Evolutionary conservation across 2,113 vertebrate species (phyloP).

Genomic region (Chionis minor): DNA sequence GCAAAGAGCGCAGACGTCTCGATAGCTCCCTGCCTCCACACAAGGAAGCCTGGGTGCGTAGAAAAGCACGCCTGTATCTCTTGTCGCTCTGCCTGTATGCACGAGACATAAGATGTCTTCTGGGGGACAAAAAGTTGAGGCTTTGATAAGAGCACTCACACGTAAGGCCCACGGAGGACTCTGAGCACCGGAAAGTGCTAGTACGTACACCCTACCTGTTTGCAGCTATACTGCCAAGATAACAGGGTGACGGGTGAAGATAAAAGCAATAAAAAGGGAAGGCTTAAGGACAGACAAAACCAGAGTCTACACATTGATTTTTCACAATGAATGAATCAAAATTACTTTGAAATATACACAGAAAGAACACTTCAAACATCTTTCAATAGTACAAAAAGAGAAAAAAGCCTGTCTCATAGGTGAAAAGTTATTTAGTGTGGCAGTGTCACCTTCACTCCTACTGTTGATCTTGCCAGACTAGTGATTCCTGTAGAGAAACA

Average conservation of each 20-base stretch:
- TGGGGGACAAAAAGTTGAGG: neutral
- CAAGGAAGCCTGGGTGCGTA: neutral
- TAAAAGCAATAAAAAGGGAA: conserved; percentile 38
- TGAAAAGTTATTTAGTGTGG: conserved; percentile 32
- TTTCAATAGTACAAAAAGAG: neutral
- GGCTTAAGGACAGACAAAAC: neutral
- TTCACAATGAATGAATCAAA: conserved; percentile 20
- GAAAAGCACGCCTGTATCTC: neutral
- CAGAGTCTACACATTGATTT: neutral
- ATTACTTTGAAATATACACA: conserved; percentile 45
- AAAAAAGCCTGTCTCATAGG: conserved; percentile 15
- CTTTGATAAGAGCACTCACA: neutral
- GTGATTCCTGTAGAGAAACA: conserved; percentile 45
- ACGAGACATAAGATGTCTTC: neutral
- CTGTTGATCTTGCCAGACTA: conserved; percentile 29
- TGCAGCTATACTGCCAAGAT: neutral
- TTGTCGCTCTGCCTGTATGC: neutral
- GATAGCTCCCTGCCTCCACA: neutral
- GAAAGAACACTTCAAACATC: conserved; percentile 11
- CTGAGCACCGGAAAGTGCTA: neutral
- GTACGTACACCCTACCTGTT: neutral
- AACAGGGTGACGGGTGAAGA: neutral
- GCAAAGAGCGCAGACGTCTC: neutral
- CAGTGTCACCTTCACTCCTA: conserved; percentile 8
- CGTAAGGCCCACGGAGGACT: neutral